Evolutionary conservation across 2,113 vertebrate genomes (phyloP).

Genomic region (Gorilla gorilla): DNA sequence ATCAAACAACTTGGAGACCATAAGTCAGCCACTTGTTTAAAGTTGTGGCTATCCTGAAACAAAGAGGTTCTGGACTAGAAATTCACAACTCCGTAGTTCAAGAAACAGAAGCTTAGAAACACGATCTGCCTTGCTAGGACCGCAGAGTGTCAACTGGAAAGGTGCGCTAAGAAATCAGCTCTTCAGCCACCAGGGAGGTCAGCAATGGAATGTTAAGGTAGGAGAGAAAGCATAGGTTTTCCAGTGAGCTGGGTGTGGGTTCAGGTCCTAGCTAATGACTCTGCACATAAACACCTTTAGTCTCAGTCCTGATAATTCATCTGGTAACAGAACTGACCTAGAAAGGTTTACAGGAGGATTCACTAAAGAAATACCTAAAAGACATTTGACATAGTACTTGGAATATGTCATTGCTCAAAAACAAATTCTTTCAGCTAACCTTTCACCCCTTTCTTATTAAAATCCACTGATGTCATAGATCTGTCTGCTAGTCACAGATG

Average conservation of each 20-base stretch:
- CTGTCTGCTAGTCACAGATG: not conserved
- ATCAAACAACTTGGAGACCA: not conserved
- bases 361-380: not conserved
- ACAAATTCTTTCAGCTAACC: not conserved
- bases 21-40: no score
- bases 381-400: accelerated
- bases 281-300: accelerated
- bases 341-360: not conserved
- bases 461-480: accelerated
- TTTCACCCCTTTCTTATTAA: not conserved
- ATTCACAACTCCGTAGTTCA: accelerated
- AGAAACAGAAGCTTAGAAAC: not conserved
- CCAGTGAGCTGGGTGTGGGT: not conserved
- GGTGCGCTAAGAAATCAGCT: accelerated
- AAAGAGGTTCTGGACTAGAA: not conserved
- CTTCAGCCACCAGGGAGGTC: no score
- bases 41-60: not conserved
- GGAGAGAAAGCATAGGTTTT: not conserved
- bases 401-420: not conserved
- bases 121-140: not conserved
- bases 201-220: no score
- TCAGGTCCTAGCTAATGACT: no score
- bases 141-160: not conserved
- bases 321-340: not conserved
- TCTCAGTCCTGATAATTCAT: accelerated